Evolutionary conservation across 2,888 invertebrate genomes (phyloP), one percentile per base, ranked within the genome.

Genomic region (Gerris lacustris): DNA sequence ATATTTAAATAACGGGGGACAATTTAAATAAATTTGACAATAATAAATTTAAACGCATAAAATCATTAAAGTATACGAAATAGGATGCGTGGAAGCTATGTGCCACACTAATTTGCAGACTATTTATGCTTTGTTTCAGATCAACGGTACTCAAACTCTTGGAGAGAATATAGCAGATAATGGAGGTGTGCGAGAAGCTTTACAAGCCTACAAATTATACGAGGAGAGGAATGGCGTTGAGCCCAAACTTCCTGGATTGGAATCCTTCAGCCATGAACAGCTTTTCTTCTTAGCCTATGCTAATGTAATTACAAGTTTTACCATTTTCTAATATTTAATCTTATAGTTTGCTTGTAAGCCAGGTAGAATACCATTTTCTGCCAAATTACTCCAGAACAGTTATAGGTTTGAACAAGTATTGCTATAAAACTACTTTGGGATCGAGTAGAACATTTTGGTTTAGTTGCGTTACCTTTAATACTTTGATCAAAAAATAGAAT

Each of bases 271-370:
- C 31, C 94, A 96, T 79, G 86, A 90, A 47, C 96, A 96, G 78
- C 83, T 96, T 55, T 96, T 96, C 82, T 96, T 96, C 80, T 86
- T 96, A 44, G 94, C 95, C 66, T 96, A 96, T 82, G 96, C 96
- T 15, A 96, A 96, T 86, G 91, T 90, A 72, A 69, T 69, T 71
- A 66, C n/a, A 15, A 55, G 5, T 70, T 68, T 31, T 31, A 31
- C 4, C 1, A 31, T 31, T 31, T 31, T 31, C 11, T 15, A 62
- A 62, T 2, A n/a, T 62, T 15, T 62, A 15, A n/a, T 62, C n/a
- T 62, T 62, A 1, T 31, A 31, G 31, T 31, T 31, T 31, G 31
- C 31, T 67, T 43, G 2, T 67, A 44, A 66, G 11, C 4, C n/a
- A 62, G 63, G 15, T n/a, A n/a, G 15, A 15, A 62, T 62, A 62